phyloP scores from a whole-genome alignment of 2,113 vertebrate genomes.

The Hemichromis elongatus region DNA sequence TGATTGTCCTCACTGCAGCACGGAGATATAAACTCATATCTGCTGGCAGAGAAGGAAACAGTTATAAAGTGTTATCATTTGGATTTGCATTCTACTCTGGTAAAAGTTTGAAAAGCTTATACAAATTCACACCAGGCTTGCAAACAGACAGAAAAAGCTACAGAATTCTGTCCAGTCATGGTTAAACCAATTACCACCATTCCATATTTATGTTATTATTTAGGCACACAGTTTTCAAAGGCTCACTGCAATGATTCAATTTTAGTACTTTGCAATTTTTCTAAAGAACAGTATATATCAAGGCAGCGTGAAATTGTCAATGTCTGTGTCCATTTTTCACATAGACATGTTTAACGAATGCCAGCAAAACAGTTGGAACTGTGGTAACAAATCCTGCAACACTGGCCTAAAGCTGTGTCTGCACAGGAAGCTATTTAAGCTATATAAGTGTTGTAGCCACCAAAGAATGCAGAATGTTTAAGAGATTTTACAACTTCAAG shows the following conservation, averaged over 20 bases:
- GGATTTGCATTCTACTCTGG: not conserved
- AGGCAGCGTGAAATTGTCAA: not conserved
- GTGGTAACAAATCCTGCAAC: not conserved
- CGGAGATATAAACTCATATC: not conserved
- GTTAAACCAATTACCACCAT: not conserved
- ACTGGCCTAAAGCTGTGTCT: not conserved
- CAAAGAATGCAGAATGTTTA: not conserved
- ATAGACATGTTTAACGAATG: not conserved
- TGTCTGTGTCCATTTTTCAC: not conserved
- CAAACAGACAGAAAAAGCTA: accelerated
- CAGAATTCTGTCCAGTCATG: not conserved
- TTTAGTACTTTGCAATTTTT: not conserved
- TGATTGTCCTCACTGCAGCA: not conserved
- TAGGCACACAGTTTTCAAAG: not conserved
- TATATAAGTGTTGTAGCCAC: not conserved
- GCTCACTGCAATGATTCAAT: not conserved
- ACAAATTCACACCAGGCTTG: not conserved
- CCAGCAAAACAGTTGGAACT: not conserved
- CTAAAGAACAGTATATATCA: not conserved
- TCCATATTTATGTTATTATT: not conserved
- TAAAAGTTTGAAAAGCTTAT: not conserved
- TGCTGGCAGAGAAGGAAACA: not conserved
- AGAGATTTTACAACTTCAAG: not conserved
- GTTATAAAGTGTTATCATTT: not conserved
- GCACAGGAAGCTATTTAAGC: not conserved